Percentiles rank a stretch among this genome's conserved stretches.
Conservation (phyloP, 2,888 invertebrate species). For the Drosophila cyrtoloma region DNA sequence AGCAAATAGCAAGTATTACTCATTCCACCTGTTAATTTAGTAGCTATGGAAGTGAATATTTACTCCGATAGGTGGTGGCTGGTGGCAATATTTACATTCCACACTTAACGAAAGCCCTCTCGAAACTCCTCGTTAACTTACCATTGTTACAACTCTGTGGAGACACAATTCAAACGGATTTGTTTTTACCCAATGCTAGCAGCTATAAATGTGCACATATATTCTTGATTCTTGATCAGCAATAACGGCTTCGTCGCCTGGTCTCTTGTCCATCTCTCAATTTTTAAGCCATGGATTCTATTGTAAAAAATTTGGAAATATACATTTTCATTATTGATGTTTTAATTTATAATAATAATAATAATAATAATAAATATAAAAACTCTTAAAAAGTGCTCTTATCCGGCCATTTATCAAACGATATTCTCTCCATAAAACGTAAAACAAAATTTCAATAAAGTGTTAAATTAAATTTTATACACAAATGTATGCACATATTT, state of each 20-base stretch:
- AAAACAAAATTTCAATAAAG: slow-evolving; percentile 3
- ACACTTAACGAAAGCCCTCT: not conserved
- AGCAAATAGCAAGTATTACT: not conserved
- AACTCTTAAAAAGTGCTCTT: not conserved
- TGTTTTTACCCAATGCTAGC: not conserved
- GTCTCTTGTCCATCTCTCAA: not conserved
- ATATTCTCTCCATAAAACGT: not conserved
- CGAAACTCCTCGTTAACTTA: not conserved
- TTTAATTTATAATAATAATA: not conserved
- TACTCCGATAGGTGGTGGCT: not conserved
- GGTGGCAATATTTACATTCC: too few relatives aligned
- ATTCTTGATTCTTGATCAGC: too few relatives aligned
- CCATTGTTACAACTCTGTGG: not conserved
- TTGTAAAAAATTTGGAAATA: not conserved
- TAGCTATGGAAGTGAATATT: not conserved
- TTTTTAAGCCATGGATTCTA: not conserved
- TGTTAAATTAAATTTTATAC: not conserved
- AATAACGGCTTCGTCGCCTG: not conserved
- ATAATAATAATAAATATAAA: not conserved
- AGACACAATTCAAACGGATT: not conserved
- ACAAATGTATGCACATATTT: not conserved
- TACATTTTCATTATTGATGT: not conserved
- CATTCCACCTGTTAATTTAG: not conserved
- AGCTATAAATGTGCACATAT: too few relatives aligned
- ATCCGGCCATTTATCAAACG: not conserved